Conservation (phyloP, 2,797 vertebrate genomes). For the Margarornis squamiger region DNA sequence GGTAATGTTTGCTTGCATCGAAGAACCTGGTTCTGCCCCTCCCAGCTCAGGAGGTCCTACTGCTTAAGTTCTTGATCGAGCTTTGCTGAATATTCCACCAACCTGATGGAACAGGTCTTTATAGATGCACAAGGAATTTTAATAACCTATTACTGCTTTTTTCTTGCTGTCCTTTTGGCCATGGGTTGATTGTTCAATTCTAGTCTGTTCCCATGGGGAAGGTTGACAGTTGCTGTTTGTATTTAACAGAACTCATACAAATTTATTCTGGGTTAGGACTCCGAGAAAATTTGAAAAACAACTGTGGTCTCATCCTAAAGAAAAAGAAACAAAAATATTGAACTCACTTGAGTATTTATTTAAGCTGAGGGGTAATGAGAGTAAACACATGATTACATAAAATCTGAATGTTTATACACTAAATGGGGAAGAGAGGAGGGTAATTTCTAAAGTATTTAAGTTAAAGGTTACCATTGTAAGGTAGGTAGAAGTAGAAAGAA, state of each 20-base stretch:
- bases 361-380: neutral
- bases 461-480: neutral
- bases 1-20: fast-evolving
- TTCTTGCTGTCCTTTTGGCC: neutral
- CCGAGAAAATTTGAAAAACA: neutral
- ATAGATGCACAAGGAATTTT: neutral
- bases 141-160: neutral
- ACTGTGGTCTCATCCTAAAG: neutral
- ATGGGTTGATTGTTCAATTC: neutral
- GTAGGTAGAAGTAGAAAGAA: neutral
- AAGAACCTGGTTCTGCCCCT: neutral
- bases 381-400: neutral
- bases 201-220: neutral
- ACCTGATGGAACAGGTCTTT: neutral
- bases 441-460: neutral
- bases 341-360: neutral
- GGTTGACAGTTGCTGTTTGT: neutral
- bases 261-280: neutral
- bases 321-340: neutral
- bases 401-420: neutral
- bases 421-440: no score
- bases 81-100: neutral
- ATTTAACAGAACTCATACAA: neutral
- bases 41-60: neutral
- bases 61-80: neutral